Base-by-base conservation (phyloP, 2,113 vertebrate species). In the Prunella fulvescens region DNA sequence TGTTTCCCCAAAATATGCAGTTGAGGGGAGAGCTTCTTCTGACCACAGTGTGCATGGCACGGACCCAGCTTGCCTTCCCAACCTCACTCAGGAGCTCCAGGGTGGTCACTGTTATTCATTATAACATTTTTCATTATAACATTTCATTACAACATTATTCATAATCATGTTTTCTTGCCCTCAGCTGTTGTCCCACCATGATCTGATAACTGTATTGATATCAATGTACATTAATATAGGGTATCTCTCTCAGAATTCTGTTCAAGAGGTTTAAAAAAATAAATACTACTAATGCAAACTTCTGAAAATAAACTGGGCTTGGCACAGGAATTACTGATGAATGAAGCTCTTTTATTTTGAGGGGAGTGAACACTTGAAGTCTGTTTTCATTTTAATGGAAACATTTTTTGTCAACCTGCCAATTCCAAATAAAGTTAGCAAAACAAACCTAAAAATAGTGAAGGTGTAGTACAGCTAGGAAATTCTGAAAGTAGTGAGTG, bases 371-470 rank as follows among this genome's bases (percentile, higher is more conserved):
- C 69, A 71, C 57, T 90, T 88, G 48, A 67, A 67, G 92, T 48
- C 90, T 96, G 70, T 86, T 93, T 93, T 92, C 19, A 29, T 90
- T 81, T 88, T 88, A 81, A 84, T 83, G 80, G 88, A 67, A 95
- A 90, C 82, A 29, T 83, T 78, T 88, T 71, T 64, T 92, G 88
- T 94, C 90, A 76, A 74, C 25, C 31, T 12, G 50, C 93, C 90
- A 95, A 71, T 84, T 88, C 65, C 85, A 92, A 96, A 92, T 65
- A 92, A 88, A 53, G 44, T 56, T 76, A 81, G 88, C 60, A 95
- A 97, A 96, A 81, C 92, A 97, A 90, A 18, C 26, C 88, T 92
- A 92, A 96, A 97, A 88, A 95, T 97, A 97, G 88, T 53, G 57
- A 45, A 93, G 39, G 22, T 77, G 60, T 76, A 66, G 62, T 58